phyloP scores from a whole-genome alignment of 2,888 invertebrate genomes.

The Caenorhabditis wallacei region DNA sequence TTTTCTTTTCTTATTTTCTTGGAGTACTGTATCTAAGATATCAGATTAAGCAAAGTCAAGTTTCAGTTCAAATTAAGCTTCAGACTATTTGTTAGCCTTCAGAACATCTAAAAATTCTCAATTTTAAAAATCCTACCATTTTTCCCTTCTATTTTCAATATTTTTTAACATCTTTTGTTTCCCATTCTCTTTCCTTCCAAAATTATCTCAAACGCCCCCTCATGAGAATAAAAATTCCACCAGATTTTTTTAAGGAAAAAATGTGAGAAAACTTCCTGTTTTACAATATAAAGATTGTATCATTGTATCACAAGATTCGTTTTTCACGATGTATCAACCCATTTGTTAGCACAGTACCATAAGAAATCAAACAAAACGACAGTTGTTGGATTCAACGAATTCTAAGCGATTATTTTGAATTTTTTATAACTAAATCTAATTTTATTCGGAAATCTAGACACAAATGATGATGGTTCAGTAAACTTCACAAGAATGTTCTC shows the following conservation, averaged over 20 bases:
- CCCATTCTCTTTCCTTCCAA: no score
- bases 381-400: not conserved
- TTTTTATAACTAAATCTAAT: not conserved
- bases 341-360: slow-evolving; percentile 42
- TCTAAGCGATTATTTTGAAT: not conserved
- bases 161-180: no score
- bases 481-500: slow-evolving; percentile 1
- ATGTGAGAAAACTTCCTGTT: slow-evolving; percentile 1
- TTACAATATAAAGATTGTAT: not conserved
- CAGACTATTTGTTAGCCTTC: no score
- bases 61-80: no score
- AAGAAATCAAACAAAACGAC: slow-evolving; percentile 23
- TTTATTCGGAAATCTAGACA: not conserved
- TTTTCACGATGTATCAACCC: slow-evolving; percentile 2
- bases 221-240: no score
- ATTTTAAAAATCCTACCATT: no score
- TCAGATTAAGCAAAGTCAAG: not conserved
- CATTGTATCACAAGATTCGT: slow-evolving; percentile 18
- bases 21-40: not conserved
- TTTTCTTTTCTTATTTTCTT: not conserved
- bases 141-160: no score
- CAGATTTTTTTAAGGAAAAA: no score
- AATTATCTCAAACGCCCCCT: no score
- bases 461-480: not conserved
- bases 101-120: no score